Evolutionary conservation across 2,888 invertebrate species (phyloP).

Genomic region (Nysson spinosus): DNA sequence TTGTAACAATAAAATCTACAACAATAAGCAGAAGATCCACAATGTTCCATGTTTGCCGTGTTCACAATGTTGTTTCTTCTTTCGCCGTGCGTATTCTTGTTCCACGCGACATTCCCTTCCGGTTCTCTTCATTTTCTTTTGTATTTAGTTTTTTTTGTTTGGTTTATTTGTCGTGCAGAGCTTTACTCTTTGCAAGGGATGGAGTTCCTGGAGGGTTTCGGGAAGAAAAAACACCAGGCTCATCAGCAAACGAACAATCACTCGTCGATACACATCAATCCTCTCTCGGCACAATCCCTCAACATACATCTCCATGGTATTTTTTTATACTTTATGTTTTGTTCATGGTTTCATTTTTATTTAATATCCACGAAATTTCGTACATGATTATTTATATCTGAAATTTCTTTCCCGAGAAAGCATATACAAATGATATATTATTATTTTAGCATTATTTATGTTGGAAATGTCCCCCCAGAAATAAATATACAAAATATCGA

Average conservation of each 20-base stretch:
- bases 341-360: not conserved
- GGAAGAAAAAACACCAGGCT: slow-evolving; percentile 73
- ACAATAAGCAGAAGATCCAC: too few species aligned
- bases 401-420: slow-evolving; percentile 1
- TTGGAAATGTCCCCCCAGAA: too few species aligned
- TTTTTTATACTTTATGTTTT: slow-evolving; percentile 21
- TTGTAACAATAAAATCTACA: too few species aligned
- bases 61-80: not conserved
- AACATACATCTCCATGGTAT: slow-evolving; percentile 76
- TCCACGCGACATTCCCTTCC: not conserved
- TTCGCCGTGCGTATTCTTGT: slow-evolving; percentile 31
- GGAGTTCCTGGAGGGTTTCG: slow-evolving; percentile 76
- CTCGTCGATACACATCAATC: slow-evolving; percentile 71
- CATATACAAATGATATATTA: too few species aligned
- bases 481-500: too few species aligned
- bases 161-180: slow-evolving; percentile 64
- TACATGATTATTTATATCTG: not conserved
- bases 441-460: too few species aligned
- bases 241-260: slow-evolving; percentile 65
- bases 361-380: slow-evolving; percentile 1
- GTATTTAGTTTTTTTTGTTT: slow-evolving; percentile 34
- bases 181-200: slow-evolving; percentile 75
- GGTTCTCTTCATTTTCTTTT: slow-evolving; percentile 7
- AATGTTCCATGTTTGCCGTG: not conserved
- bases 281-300: slow-evolving; percentile 73